Base-by-base conservation (phyloP, 2,797 vertebrate species). In the Erpetoichthys calabaricus region DNA sequence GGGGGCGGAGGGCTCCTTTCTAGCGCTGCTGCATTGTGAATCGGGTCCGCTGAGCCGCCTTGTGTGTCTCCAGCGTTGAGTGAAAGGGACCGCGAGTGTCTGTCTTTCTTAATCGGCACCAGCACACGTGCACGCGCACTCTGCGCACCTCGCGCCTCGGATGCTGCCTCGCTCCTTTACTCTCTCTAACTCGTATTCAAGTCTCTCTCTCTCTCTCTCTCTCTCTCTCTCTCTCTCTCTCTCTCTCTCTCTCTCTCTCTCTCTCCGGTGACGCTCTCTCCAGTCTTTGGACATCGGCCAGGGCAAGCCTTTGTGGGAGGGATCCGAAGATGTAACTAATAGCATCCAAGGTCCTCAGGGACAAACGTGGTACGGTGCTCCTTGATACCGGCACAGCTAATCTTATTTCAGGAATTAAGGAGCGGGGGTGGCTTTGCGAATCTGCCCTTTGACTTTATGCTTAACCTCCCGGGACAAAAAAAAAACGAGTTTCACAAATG, bases 141-240 rank as follows among this genome's bases (percentile, higher is more conserved):
- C 25, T 25, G 25, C 25, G 25, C 25, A 25, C 25, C 25, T 25
- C 25, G 25, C 25, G 25, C 25, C 25, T 25, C 25, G 25, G 25
- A 25, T 25, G 25, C 25, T 25, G 25, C 25, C 25, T 25, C 25
- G 25, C 25, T 25, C 25, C 25, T 25, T 42, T 54, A 49, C 53
- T 47, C 64, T 8, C 45, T 47, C 53, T 63, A 55, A 4, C 50
- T 25, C 42, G 44, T 50, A 55, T 59, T 65, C 58, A 61, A 45
- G 66, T 60, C 59, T 45, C 62, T 59, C 44, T 53, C 59, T 60
- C 60, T 51, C 69, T 55, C 62, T 62, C 68, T 49, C 47, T 4
- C 47, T 49, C 47, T 49, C 47, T 49, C 47, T 49, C 3, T 49
- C 47, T 49, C 72, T 62, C 75, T 72, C 76, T 81, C 72, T 71